These are phyloP conservation scores for Thalassaphorura encarpata DNA, from an alignment of 1,140 invertebrate genomes.

Conservation along the genomic window DNA sequence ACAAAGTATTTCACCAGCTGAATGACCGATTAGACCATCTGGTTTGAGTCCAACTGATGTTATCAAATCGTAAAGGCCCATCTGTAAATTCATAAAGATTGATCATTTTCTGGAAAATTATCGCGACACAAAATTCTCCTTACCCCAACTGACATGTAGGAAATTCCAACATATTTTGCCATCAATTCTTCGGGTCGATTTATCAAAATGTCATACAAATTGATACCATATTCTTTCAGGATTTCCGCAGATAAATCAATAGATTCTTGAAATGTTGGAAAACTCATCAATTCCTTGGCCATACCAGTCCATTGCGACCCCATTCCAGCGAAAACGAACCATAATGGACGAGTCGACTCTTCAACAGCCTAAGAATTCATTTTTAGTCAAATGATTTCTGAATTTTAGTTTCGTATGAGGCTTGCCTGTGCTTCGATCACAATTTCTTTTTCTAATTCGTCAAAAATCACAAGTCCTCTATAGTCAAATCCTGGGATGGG, in stretches of 20 bases:
- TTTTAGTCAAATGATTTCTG: not conserved
- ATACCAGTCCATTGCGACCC: constrained; percentile 93
- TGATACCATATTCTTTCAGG: constrained; percentile 62
- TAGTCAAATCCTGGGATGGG: not conserved
- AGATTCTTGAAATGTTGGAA: constrained; percentile 66
- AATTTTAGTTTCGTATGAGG: not conserved
- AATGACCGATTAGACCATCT: constrained; percentile 92
- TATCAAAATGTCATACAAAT: constrained; percentile 66
- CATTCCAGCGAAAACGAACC: constrained; percentile 94
- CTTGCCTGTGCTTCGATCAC: too few species aligned
- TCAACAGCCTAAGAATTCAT: too few species aligned
- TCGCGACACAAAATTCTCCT: too few species aligned
- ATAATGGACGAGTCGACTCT: too few species aligned
- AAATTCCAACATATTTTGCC: not conserved
- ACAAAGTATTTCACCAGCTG: constrained; percentile 87
- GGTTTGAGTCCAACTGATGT: constrained; percentile 63
- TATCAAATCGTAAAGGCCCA: constrained; percentile 38
- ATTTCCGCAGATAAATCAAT: constrained; percentile 63
- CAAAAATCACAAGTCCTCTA: not conserved
- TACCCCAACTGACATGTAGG: not conserved
- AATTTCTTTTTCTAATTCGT: too few species aligned
- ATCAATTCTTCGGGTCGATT: not conserved
- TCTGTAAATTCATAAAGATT: not conserved
- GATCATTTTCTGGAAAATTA: not conserved
- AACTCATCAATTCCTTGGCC: constrained; percentile 67